Percentiles rank a stretch among this genome's conserved stretches.
phyloP scores from a whole-genome alignment of 1,140 invertebrate genomes.

The Drosophila serrata region DNA sequence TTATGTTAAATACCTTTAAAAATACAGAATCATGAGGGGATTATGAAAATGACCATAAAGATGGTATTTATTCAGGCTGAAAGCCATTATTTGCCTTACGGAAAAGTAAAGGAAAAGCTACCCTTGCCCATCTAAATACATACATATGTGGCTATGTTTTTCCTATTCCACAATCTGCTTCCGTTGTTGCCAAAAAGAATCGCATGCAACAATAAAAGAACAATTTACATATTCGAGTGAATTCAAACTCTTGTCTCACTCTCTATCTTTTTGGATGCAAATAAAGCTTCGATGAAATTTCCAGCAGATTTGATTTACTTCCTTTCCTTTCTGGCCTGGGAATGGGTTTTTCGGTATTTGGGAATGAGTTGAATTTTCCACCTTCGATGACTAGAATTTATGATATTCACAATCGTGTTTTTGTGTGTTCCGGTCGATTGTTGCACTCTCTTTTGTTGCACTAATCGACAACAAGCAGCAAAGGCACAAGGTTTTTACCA shows the following conservation, averaged over 20 bases:
- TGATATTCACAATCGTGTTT: conserved; percentile 24
- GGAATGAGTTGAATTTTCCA: conserved; percentile 36
- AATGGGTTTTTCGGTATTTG: background rate
- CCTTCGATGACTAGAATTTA: conserved; percentile 22
- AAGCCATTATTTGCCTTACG: background rate
- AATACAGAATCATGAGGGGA: background rate
- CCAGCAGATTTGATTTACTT: conserved; percentile 34
- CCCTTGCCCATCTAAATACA: background rate
- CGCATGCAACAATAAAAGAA: conserved; percentile 12
- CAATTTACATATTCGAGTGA: conserved; percentile 23
- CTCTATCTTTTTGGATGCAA: conserved; percentile 12
- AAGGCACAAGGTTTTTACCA: background rate
- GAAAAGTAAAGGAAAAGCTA: background rate
- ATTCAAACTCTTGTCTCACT: conserved; percentile 6
- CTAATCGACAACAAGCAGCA: conserved; percentile 34
- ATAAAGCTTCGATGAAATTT: conserved; percentile 23
- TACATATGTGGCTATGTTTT: conserved; percentile 4
- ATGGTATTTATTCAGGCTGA: conserved; percentile 1
- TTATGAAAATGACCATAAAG: background rate
- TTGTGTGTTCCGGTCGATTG: conserved; percentile 35
- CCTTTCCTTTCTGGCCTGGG: conserved; percentile 1
- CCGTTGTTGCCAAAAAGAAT: conserved; percentile 3
- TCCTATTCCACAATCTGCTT: conserved; percentile 11
- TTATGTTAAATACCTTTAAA: background rate
- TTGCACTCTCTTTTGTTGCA: conserved; percentile 29